These are phyloP conservation scores for Alligator mississippiensis DNA, from an alignment of 2,113 vertebrate genomes.

Conservation along the genomic window DNA sequence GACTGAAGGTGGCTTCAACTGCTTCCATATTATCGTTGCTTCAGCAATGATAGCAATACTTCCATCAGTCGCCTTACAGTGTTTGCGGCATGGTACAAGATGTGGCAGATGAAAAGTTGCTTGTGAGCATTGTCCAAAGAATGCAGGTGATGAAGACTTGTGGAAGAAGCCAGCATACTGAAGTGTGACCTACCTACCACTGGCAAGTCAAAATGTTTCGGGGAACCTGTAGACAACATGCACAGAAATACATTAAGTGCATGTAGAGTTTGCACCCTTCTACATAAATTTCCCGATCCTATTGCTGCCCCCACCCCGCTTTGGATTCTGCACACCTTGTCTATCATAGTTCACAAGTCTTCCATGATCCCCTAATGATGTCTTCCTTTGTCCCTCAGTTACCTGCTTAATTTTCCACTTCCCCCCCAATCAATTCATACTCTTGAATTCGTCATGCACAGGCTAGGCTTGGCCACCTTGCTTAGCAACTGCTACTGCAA, in stretches of 20 bases:
- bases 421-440: not conserved
- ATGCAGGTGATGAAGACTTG: not conserved
- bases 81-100: not conserved
- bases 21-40: no score
- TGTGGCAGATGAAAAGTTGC: not conserved
- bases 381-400: not conserved
- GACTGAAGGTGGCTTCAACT: not conserved
- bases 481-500: not conserved
- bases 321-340: not conserved
- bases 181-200: not conserved
- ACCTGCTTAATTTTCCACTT: not conserved
- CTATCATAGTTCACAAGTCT: not conserved
- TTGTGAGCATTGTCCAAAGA: not conserved
- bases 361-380: not conserved
- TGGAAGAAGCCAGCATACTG: fast-evolving
- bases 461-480: not conserved
- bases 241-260: not conserved
- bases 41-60: not conserved
- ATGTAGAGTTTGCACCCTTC: not conserved
- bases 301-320: not conserved
- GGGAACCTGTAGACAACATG: not conserved
- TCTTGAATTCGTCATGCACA: not conserved
- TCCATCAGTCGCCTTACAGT: not conserved
- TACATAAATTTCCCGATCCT: not conserved
- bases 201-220: not conserved